Conservation (phyloP, 2,113 vertebrate species). For the Rhinolophus sinicus region DNA sequence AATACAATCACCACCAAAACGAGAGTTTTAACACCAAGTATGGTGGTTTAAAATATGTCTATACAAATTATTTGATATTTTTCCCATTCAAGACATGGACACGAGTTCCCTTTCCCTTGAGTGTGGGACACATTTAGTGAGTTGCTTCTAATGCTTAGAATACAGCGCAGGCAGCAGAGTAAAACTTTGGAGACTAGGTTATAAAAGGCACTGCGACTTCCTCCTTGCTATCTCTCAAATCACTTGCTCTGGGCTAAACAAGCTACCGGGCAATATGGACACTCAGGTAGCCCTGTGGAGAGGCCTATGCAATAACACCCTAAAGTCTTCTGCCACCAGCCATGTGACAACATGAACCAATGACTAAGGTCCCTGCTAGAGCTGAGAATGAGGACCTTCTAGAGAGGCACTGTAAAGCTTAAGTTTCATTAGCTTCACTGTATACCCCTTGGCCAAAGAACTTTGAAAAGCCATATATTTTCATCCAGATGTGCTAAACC, state of each 20-base stretch:
- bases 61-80: neutral
- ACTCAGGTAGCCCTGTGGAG: neutral
- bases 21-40: neutral
- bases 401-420: neutral
- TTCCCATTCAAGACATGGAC: neutral
- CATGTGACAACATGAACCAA: neutral
- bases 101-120: neutral
- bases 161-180: neutral
- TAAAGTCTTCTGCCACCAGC: neutral
- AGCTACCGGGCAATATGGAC: neutral
- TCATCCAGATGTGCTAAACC: neutral
- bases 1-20: neutral
- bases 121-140: neutral
- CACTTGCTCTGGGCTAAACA: neutral
- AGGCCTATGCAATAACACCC: neutral
- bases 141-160: neutral
- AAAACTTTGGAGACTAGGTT: neutral
- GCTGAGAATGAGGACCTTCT: neutral
- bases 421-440: neutral
- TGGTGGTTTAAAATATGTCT: neutral
- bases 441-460: neutral
- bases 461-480: conserved; percentile 4
- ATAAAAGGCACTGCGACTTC: neutral
- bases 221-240: neutral
- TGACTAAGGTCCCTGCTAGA: neutral